Evolutionary conservation across 2,113 vertebrate genomes (phyloP).

Genomic region (Erythrolamprus reginae): DNA sequence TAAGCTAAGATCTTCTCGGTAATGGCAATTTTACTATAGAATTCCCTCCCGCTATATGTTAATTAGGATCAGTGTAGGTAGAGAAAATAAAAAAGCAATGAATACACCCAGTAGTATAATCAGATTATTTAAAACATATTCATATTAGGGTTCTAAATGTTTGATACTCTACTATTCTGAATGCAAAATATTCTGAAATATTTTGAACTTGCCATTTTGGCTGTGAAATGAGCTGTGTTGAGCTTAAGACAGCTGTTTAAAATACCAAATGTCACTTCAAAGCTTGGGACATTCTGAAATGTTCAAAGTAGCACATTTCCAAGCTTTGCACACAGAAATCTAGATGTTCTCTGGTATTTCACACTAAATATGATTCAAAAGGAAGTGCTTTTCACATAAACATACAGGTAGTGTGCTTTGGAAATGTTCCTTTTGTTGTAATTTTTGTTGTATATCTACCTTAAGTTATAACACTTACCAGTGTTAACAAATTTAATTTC

Average conservation of each 20-base stretch:
- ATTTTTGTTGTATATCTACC: constrained; percentile 15
- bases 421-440: constrained; percentile 34
- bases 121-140: constrained; percentile 3
- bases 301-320: not conserved
- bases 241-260: not conserved
- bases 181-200: not conserved
- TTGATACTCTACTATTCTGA: not conserved
- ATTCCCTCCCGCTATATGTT: not conserved
- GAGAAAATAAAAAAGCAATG: constrained; percentile 1
- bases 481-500: constrained; percentile 31
- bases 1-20: not conserved
- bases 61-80: constrained; percentile 1
- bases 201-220: not conserved
- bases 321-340: not conserved
- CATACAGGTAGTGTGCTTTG: constrained; percentile 17
- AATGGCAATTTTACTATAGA: not conserved
- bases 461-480: constrained; percentile 29
- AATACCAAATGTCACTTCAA: not conserved
- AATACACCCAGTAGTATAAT: not conserved
- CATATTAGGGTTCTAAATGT: not conserved
- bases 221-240: not conserved
- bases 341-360: not conserved
- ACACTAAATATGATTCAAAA: not conserved
- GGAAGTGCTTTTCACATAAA: not conserved
- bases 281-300: not conserved